These are phyloP conservation scores for Lytechinus pictus DNA, from an alignment of 35 echinoderm and acorn worm genomes.

Conservation along the genomic window DNA sequence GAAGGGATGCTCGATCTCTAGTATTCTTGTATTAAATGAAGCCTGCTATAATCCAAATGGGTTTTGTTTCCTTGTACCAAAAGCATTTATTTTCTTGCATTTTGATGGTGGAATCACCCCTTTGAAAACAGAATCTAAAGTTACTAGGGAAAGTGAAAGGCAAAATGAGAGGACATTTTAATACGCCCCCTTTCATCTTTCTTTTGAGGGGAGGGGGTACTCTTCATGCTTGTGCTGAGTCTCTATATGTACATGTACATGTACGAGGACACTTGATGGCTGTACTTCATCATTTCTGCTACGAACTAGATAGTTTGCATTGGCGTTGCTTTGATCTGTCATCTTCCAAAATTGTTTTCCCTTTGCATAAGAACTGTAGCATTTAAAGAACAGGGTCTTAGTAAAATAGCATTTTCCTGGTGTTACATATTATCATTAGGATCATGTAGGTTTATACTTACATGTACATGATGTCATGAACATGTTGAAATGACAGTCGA, in stretches of 20 bases:
- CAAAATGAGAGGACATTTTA: not conserved
- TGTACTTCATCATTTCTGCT: not conserved
- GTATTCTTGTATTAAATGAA: too few relatives aligned
- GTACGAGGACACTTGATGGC: not conserved
- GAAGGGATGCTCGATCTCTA: not conserved
- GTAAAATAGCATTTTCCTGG: too few relatives aligned
- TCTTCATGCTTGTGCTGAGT: not conserved
- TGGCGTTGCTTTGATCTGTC: not conserved
- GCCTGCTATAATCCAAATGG: not conserved
- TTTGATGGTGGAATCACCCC: not conserved
- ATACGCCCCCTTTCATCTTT: not conserved
- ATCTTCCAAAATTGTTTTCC: not conserved
- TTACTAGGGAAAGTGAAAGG: not conserved
- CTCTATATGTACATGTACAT: not conserved
- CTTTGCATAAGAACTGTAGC: too few relatives aligned
- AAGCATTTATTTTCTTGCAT: not conserved
- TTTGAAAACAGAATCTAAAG: not conserved
- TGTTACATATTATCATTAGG: too few relatives aligned
- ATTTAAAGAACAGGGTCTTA: too few relatives aligned
- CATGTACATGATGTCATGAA: too few relatives aligned
- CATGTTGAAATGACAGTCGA: too few relatives aligned
- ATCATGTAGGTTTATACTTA: too few relatives aligned
- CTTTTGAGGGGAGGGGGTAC: not conserved
- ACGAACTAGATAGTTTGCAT: not conserved
- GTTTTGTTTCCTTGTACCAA: not conserved